Conservation (phyloP, 2,888 invertebrate species). For the Drosophila anceps region DNA sequence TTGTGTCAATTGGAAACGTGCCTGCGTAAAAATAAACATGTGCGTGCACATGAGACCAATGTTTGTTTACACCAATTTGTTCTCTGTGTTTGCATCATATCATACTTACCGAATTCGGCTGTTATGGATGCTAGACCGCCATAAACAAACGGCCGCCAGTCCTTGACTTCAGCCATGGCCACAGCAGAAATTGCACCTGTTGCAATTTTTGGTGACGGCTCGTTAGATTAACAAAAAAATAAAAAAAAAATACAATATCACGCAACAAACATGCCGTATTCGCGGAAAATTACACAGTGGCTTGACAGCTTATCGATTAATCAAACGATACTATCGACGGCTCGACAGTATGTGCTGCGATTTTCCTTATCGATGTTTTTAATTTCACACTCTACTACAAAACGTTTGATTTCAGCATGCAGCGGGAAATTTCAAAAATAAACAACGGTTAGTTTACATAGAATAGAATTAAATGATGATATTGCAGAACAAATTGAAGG, state of each 20-base stretch:
- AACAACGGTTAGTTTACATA: not conserved
- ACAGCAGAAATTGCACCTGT: conserved; percentile 50
- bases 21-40: conserved; percentile 86
- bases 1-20: conserved; percentile 98
- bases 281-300: conserved; percentile 39
- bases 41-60: conserved; percentile 26
- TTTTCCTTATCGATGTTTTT: conserved; percentile 21
- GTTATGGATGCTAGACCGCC: conserved; percentile 97
- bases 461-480: not conserved
- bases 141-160: conserved; percentile 97
- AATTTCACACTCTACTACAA: conserved; percentile 31
- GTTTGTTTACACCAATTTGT: conserved; percentile 66
- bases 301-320: conserved; percentile 11
- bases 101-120: conserved; percentile 93
- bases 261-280: conserved; percentile 60
- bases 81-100: not conserved
- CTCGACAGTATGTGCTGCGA: not conserved
- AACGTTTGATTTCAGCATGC: not conserved
- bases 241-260: conserved; percentile 36
- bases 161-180: conserved; percentile 82
- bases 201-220: conserved; percentile 19
- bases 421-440: not conserved
- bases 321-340: conserved; percentile 20
- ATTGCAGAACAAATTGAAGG: not conserved
- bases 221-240: conserved; percentile 3